A percentile compares a stretch with the other conserved stretches of the same genome.
phyloP scores from a whole-genome alignment of 2,888 invertebrate genomes.

The Drosophila birchii region DNA sequence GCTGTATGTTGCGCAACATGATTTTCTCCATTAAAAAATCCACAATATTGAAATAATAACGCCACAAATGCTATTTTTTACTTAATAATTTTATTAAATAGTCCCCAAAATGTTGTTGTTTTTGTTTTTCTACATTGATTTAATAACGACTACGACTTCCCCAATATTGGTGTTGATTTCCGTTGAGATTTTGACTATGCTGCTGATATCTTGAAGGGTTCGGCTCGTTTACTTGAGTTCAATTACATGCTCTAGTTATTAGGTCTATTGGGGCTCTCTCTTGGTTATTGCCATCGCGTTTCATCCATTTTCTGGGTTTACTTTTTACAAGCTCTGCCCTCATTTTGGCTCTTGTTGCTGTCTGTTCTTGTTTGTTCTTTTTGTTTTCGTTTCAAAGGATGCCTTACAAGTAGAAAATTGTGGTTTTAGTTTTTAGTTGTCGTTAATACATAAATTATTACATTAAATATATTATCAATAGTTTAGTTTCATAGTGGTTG shows the following conservation, averaged over 20 bases:
- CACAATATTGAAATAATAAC: background rate
- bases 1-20: background rate
- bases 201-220: constrained; percentile 36
- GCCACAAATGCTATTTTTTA: constrained; percentile 5
- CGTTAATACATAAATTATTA: constrained; percentile 74
- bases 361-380: constrained; percentile 17
- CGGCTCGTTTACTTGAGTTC: constrained; percentile 15
- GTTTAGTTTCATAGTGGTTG: constrained; percentile 72
- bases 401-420: constrained; percentile 63
- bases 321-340: constrained; percentile 39
- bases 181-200: constrained; percentile 32
- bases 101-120: constrained; percentile 40
- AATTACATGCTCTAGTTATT: constrained; percentile 29
- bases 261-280: constrained; percentile 29
- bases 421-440: constrained; percentile 57
- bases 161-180: constrained; percentile 40
- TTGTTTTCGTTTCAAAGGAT: constrained; percentile 30
- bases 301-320: constrained; percentile 32
- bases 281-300: constrained; percentile 35
- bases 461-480: constrained; percentile 74
- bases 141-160: constrained; percentile 41
- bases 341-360: constrained; percentile 48
- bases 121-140: constrained; percentile 46
- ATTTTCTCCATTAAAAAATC: background rate
- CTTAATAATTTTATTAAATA: constrained; percentile 57